phyloP scores from a whole-genome alignment of 2,797 vertebrate genomes.

The Phoxinus dragarum region DNA sequence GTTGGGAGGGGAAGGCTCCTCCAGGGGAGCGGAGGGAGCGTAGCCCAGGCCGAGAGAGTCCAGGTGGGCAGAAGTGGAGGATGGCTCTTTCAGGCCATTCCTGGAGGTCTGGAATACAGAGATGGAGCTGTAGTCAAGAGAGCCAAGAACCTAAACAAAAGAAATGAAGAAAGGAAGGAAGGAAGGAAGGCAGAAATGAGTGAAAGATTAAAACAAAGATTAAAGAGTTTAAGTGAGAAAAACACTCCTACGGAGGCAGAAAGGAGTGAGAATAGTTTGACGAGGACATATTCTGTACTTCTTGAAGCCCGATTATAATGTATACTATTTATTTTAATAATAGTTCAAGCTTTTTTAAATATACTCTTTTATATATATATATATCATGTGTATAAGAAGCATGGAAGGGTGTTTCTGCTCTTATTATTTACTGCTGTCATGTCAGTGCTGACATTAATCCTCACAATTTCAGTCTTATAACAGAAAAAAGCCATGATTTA shows the following conservation, averaged over 20 bases:
- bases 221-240: neutral
- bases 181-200: conserved; percentile 8
- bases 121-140: conserved; percentile 84
- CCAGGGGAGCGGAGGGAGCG: conserved; percentile 74
- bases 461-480: neutral
- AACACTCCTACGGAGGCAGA: neutral
- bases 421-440: neutral
- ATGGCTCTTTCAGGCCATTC: conserved; percentile 85
- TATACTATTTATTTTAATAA: neutral
- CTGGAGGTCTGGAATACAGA: conserved; percentile 89
- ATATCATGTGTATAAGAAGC: neutral
- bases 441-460: neutral
- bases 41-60: conserved; percentile 83
- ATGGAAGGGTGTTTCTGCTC: neutral
- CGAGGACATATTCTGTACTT: neutral
- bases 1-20: conserved; percentile 85
- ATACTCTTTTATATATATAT: neutral
- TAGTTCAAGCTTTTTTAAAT: neutral
- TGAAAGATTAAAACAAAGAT: neutral
- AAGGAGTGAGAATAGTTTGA: neutral
- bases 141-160: conserved; percentile 78
- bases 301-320: neutral
- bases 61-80: conserved; percentile 82
- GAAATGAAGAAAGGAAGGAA: conserved; percentile 45
- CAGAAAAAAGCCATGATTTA: neutral